Percentiles rank a stretch among this genome's conserved stretches.
phyloP scores from a whole-genome alignment of 2,797 vertebrate species.

The Siniperca undulata region DNA sequence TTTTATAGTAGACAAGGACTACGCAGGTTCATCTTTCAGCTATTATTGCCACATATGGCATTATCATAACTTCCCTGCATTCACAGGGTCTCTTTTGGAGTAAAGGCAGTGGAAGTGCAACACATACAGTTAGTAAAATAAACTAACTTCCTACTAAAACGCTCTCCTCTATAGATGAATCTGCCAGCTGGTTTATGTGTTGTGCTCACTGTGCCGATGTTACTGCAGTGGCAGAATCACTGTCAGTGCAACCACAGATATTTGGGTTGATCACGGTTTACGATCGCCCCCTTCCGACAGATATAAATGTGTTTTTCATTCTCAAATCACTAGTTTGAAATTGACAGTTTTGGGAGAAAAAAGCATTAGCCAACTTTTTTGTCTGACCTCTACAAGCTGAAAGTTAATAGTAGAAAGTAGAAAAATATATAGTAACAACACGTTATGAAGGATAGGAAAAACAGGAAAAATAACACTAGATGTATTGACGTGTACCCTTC shows the following conservation, averaged over 20 bases:
- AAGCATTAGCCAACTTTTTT: background rate
- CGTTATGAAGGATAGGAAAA: background rate
- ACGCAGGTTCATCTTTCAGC: slow-evolving; percentile 21
- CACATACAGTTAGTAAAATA: background rate
- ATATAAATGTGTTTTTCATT: slow-evolving; percentile 1
- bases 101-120: background rate
- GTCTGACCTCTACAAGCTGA: background rate
- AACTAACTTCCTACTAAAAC: background rate
- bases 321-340: background rate
- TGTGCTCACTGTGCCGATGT: background rate
- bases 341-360: background rate
- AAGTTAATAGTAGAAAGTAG: background rate
- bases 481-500: background rate
- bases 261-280: background rate
- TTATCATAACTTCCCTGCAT: slow-evolving; percentile 18
- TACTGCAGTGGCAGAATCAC: background rate
- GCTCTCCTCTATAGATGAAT: background rate
- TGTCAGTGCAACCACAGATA: background rate
- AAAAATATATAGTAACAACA: background rate
- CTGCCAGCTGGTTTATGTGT: background rate
- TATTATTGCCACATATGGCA: slow-evolving; percentile 27
- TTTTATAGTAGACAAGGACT: slow-evolving; percentile 19
- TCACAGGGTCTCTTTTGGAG: background rate
- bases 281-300: background rate
- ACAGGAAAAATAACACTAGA: background rate